phyloP scores from a whole-genome alignment of 2,113 vertebrate species.

The Tetraodon nigroviridis region DNA sequence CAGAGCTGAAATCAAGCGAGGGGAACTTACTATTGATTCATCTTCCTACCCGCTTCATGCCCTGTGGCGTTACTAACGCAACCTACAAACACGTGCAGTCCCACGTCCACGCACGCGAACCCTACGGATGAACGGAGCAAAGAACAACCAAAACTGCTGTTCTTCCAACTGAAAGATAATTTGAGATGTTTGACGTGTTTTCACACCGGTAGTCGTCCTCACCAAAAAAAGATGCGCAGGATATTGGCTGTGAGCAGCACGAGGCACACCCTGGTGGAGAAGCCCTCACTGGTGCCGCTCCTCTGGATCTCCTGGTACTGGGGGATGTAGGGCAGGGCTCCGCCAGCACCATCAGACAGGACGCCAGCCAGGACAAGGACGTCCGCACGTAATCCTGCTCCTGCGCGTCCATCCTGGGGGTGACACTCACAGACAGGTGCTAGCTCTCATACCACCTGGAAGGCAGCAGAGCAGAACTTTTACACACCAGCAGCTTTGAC shows the following conservation, averaged over 20 bases:
- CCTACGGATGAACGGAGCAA: background rate
- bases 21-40: no score
- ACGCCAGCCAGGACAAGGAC: conserved; percentile 71
- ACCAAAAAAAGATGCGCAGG: conserved; percentile 82
- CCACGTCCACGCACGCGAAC: background rate
- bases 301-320: conserved; percentile 79
- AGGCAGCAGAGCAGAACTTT: background rate
- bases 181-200: background rate
- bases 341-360: conserved; percentile 76
- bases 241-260: conserved; percentile 81
- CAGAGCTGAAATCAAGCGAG: background rate
- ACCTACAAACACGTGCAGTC: background rate
- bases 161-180: background rate
- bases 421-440: no score
- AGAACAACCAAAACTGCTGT: background rate
- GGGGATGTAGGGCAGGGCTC: conserved; percentile 75
- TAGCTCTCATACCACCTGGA: conserved; percentile 4
- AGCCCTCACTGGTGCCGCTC: conserved; percentile 74
- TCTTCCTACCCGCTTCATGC: no score
- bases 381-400: conserved; percentile 56
- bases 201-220: conserved; percentile 25
- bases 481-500: background rate
- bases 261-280: conserved; percentile 79
- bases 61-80: no score
- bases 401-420: conserved; percentile 31